Evolutionary conservation across 2,888 invertebrate genomes (phyloP).

Genomic region (Philereme transversata): DNA sequence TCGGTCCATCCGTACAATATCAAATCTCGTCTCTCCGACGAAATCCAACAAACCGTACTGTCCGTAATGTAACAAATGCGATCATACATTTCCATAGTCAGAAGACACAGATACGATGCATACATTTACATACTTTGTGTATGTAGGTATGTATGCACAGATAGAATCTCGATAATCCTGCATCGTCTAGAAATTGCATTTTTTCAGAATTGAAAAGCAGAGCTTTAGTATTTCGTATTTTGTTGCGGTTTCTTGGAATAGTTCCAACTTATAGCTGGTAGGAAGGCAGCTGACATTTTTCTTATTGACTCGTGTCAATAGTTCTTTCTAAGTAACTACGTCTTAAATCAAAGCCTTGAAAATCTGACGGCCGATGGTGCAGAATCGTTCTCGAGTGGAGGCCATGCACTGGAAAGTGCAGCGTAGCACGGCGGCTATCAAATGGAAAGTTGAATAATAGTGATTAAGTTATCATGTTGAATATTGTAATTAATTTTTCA

Average conservation of each 20-base stretch:
- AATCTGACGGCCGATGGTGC: too few species aligned
- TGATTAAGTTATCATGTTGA: too few species aligned
- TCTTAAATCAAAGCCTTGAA: too few species aligned
- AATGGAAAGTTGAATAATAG: too few species aligned
- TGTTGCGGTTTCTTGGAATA: conserved; percentile 38
- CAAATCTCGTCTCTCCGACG: neutral
- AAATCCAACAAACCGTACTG: neutral
- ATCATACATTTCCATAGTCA: conserved; percentile 23
- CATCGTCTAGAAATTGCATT: conserved; percentile 36
- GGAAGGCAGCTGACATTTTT: conserved; percentile 11
- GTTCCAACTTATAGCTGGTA: conserved; percentile 23
- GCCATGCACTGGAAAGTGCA: too few species aligned
- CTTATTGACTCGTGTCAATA: too few species aligned
- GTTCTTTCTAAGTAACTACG: too few species aligned
- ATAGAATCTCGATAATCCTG: conserved; percentile 31
- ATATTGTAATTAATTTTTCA: too few species aligned
- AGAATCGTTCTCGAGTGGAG: too few species aligned
- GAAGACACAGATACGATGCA: conserved; percentile 29
- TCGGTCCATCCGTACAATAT: too few species aligned
- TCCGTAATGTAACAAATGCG: conserved; percentile 19
- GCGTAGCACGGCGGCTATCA: too few species aligned
- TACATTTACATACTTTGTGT: conserved; percentile 23
- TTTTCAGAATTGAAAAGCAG: conserved; percentile 34
- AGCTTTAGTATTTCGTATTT: conserved; percentile 30
- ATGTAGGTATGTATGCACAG: conserved; percentile 7